These are phyloP conservation scores for Ectemnius continuus DNA, from an alignment of 2,888 invertebrate species.

Conservation along the genomic window DNA sequence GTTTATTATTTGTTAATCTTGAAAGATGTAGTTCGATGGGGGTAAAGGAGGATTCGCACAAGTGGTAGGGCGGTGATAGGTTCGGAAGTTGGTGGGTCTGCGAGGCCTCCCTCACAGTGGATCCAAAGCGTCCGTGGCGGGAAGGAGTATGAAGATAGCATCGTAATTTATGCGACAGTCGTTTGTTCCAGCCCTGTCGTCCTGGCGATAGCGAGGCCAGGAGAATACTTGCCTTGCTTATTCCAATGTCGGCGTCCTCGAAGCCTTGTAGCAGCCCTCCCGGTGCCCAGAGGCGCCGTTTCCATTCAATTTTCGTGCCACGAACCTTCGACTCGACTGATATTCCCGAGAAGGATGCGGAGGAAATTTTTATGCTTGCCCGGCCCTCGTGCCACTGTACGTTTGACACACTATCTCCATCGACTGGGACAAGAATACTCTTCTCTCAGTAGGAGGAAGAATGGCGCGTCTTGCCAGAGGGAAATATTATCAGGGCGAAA, in stretches of 20 bases:
- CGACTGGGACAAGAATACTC: no score
- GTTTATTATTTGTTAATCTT: neutral
- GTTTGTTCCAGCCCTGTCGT: conserved; percentile 62
- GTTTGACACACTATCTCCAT: no score
- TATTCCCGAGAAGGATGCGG: neutral
- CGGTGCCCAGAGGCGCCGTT: conserved; percentile 20
- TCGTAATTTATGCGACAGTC: conserved; percentile 67
- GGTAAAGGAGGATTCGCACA: no score
- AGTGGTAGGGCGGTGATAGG: conserved; percentile 38
- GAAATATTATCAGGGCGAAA: neutral
- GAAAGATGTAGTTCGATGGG: neutral
- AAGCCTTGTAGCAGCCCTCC: conserved; percentile 13
- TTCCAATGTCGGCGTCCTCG: conserved; percentile 40
- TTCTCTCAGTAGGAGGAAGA: neutral
- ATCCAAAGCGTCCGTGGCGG: conserved; percentile 40
- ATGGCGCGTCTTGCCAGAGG: neutral
- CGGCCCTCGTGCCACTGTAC: neutral
- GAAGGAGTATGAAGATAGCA: conserved; percentile 59
- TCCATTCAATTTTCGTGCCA: conserved; percentile 43
- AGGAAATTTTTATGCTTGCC: conserved; percentile 1
- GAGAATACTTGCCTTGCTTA: conserved; percentile 57
- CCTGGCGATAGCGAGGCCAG: conserved; percentile 52
- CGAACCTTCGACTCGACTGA: neutral
- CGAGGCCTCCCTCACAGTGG: conserved; percentile 31
- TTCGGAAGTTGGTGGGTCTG: conserved; percentile 33